A percentile compares a stretch with the other conserved stretches of the same genome.
phyloP scores from a whole-genome alignment of 2,888 invertebrate genomes.

The Machimus atricapillus region DNA sequence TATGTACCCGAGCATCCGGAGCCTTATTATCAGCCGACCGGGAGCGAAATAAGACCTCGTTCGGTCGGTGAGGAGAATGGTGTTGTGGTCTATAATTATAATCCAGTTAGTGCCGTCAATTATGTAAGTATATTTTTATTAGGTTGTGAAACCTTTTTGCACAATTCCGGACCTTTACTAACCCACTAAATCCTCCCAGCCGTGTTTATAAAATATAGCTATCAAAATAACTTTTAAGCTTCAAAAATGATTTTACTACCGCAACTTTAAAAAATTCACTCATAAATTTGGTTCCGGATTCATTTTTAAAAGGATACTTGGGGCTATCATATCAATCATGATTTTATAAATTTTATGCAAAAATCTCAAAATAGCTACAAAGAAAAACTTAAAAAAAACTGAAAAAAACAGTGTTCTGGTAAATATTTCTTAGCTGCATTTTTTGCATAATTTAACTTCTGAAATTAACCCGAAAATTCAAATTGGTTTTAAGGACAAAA shows the following conservation, averaged over 20 bases:
- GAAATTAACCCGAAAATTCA: too few relatives aligned
- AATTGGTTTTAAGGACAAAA: too few relatives aligned
- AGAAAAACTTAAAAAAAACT: too few relatives aligned
- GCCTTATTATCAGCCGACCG: conserved; percentile 79
- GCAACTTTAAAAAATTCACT: too few relatives aligned
- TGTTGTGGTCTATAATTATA: conserved; percentile 82
- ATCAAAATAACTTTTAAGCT: background rate
- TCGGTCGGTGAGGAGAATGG: conserved; percentile 88
- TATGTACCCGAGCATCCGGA: conserved; percentile 78
- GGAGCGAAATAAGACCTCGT: conserved; percentile 81
- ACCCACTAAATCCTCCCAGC: background rate
- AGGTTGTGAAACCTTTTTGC: background rate
- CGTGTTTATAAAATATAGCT: background rate
- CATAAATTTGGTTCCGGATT: too few relatives aligned
- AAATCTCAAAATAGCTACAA: too few relatives aligned
- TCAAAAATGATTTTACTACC: background rate
- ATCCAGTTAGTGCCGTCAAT: conserved; percentile 85
- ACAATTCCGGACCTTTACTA: background rate
- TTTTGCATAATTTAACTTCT: too few relatives aligned
- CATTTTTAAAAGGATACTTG: too few relatives aligned
- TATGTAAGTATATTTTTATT: conserved; percentile 71
- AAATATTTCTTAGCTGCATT: too few relatives aligned
- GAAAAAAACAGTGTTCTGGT: too few relatives aligned
- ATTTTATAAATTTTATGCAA: too few relatives aligned
- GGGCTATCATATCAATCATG: too few relatives aligned